Percentiles rank a stretch among this genome's conserved stretches.
Conservation (phyloP, 2,113 vertebrate species). For the Pomatorhinus ruficollis region DNA sequence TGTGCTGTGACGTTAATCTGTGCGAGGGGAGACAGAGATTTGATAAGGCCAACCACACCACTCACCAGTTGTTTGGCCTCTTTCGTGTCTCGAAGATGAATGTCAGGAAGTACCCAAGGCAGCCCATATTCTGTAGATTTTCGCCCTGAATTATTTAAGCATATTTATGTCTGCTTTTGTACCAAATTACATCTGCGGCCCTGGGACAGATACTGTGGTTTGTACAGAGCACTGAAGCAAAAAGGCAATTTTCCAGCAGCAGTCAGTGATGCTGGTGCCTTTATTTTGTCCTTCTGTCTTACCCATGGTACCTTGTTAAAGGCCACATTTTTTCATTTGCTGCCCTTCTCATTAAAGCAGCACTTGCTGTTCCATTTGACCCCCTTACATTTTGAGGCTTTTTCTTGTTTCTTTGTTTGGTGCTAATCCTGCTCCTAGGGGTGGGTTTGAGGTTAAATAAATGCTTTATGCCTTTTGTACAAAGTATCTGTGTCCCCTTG, state of each 20-base stretch:
- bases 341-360: background rate
- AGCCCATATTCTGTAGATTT: conserved; percentile 8
- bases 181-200: background rate
- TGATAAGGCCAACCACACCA: background rate
- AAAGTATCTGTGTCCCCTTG: background rate
- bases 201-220: background rate
- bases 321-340: background rate
- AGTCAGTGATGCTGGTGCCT: background rate
- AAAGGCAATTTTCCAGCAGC: background rate
- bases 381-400: rapidly evolving
- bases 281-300: background rate
- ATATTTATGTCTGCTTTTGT: background rate
- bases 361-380: background rate
- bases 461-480: background rate
- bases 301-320: background rate
- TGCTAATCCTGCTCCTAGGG: background rate
- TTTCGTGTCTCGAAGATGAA: background rate
- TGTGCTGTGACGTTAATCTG: background rate
- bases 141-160: background rate
- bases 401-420: background rate
- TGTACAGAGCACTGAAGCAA: background rate
- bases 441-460: background rate
- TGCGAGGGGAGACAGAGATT: background rate
- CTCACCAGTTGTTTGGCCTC: background rate
- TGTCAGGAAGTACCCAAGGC: background rate